Conservation (phyloP, 2,888 invertebrate genomes). For the Drosophila pseudotalamancana region DNA sequence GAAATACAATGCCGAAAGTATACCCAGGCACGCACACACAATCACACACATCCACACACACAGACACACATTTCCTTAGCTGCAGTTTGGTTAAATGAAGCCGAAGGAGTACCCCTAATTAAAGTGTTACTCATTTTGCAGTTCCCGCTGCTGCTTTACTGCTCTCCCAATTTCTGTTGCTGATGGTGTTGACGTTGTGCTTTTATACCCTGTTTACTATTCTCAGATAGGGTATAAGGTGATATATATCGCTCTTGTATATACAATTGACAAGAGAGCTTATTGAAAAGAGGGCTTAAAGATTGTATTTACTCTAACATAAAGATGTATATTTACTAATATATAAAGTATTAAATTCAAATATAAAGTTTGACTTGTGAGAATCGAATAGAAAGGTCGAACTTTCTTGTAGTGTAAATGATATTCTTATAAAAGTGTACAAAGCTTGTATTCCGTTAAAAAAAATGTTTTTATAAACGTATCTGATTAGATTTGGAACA, state of each 20-base stretch:
- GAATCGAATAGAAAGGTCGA: not conserved
- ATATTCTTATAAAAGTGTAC: too few species aligned
- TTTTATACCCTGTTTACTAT: not conserved
- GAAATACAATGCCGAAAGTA: constrained; percentile 43
- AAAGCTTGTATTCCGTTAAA: too few species aligned
- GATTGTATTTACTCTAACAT: too few species aligned
- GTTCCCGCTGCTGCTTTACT: constrained; percentile 1
- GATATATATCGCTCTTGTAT: too few species aligned
- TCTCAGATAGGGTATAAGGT: not conserved
- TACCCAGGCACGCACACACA: constrained; percentile 3
- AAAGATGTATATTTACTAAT: too few species aligned
- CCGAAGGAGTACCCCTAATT: constrained; percentile 27
- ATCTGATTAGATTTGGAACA: too few species aligned
- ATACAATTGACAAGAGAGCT: too few species aligned
- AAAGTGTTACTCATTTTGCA: constrained; percentile 38
- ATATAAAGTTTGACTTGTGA: not conserved
- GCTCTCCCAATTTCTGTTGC: constrained; percentile 16
- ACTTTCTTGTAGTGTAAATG: too few species aligned
- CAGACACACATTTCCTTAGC: not conserved
- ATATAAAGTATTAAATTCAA: not conserved
- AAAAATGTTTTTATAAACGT: too few species aligned
- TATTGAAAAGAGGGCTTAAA: too few species aligned
- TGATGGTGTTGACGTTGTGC: constrained; percentile 24
- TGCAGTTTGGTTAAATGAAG: constrained; percentile 33
- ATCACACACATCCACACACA: constrained; percentile 21